Evolutionary conservation across 1,140 invertebrate species (phyloP), one percentile per base, ranked within the genome.

Genomic region (Meloidogyne floridensis): DNA sequence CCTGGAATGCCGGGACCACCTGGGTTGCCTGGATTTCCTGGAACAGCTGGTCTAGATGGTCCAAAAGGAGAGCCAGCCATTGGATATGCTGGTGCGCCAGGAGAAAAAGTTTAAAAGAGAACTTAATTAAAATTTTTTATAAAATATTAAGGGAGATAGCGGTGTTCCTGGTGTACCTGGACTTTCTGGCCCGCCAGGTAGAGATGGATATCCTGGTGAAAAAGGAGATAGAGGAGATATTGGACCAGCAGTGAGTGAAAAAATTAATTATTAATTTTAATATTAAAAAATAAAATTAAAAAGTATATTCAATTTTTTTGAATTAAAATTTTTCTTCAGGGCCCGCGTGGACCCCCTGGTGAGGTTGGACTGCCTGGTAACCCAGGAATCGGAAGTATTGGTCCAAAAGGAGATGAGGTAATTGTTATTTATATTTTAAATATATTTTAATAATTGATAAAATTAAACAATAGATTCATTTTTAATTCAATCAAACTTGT

Each of bases 1-100:
- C 88, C 89, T 65, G 88, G 88, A 81, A 69, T 81, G 47, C 80
- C 87, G 15, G 90, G 90, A 8, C 81, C 85, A 11, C 86, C 86
- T 65, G 88, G 88, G 53, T 71, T 87, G 13, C 84, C 87, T 59
- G 87, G 88, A 8, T 86, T 85, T 70, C 89, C 89, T 76, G 95
- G 95, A 15, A 79, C 90, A 20, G 77, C 88, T 80, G 89, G 89
- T 81, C 70, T 82, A n/a, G 75, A 88, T 73, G 89, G 90, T 20
- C 80, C 73, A 59, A 90, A 89, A 79, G 88, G 88, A 77, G 88
- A 89, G 76, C 89, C 88, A 11, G 88, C 89, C n/a, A 86, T 90
- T 72, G 88, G 88, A 75, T 85, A 81, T 81, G 72, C 81, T 56
- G 88, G 88, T 51, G 89, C 89, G 47, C 86, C 89, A 13, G 88